A percentile compares a stretch with the other conserved stretches of the same genome.
These are phyloP conservation scores for Megalops cyprinoides DNA, from an alignment of 2,797 vertebrate species.

Conservation along the genomic window DNA sequence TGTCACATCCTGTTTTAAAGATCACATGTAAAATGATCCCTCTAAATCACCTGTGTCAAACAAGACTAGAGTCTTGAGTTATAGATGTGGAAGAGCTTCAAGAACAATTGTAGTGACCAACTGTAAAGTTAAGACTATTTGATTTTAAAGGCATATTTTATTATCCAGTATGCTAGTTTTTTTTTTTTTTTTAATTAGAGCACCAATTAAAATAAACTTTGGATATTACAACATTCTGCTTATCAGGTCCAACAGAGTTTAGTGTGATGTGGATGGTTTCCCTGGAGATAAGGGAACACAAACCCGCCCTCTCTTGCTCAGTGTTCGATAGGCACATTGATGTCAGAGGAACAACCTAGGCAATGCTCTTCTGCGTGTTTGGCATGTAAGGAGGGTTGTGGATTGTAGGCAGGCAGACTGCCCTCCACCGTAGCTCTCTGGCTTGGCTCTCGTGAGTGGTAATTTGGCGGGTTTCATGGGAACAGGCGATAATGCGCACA, in stretches of 20 bases:
- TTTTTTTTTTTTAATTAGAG: neutral
- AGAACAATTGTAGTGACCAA: neutral
- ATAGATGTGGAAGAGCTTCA: neutral
- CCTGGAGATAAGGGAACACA: constrained; percentile 20
- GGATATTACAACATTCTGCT: constrained; percentile 10
- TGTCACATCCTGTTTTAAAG: constrained; percentile 16
- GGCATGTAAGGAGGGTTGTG: neutral
- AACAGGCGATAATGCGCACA: constrained; percentile 13
- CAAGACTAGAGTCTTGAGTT: neutral
- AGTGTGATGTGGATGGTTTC: neutral
- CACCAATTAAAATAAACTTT: neutral
- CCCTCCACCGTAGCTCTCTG: neutral
- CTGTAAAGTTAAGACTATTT: neutral
- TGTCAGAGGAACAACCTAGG: neutral
- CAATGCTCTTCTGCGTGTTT: neutral
- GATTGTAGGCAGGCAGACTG: neutral
- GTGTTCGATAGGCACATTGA: constrained; percentile 11
- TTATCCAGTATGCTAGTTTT: too few relatives aligned
- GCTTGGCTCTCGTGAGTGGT: constrained; percentile 12
- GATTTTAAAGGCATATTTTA: too few relatives aligned
- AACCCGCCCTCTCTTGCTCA: neutral
- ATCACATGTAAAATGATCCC: neutral
- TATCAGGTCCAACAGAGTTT: constrained; percentile 17
- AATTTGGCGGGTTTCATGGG: constrained; percentile 16
- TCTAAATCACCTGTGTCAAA: neutral